Conservation (phyloP, 2,888 invertebrate genomes). For the Dasypogon diadema region DNA sequence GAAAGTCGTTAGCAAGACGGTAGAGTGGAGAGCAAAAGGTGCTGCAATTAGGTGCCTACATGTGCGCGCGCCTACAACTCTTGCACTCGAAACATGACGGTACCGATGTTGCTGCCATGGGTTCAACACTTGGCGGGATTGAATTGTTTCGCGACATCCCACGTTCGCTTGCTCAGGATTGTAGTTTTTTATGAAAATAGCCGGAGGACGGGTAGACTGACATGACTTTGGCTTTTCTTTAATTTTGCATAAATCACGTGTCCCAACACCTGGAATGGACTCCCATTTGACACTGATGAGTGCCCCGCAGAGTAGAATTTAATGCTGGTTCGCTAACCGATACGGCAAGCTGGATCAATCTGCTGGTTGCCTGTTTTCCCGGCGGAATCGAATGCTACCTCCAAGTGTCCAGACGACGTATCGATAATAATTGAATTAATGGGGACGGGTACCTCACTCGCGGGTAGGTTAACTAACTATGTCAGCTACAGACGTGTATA, state of each 20-base stretch:
- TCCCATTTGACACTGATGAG: not conserved
- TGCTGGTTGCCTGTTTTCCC: not conserved
- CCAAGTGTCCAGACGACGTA: not conserved
- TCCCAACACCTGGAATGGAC: not conserved
- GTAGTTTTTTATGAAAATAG: not conserved
- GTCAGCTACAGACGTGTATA: not conserved
- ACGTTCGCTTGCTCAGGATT: not conserved
- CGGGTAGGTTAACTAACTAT: too few species aligned
- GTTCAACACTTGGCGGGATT: not conserved
- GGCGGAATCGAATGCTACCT: not conserved
- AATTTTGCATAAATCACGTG: not conserved
- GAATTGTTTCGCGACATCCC: not conserved
- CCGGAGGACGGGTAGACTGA: not conserved
- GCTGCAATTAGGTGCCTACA: not conserved
- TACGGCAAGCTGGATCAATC: not conserved
- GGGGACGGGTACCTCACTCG: not conserved
- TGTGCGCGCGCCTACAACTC: not conserved
- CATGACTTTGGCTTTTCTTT: not conserved
- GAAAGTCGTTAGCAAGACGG: not conserved
- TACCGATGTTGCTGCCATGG: not conserved
- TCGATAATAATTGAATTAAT: not conserved
- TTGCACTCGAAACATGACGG: not conserved
- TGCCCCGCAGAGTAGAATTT: not conserved
- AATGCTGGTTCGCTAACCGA: not conserved
- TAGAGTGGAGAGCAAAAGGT: not conserved